A percentile compares a stretch with the other conserved stretches of the same genome.
Conservation (phyloP, 1,140 invertebrate genomes). For the Brachionus calyciflorus region DNA sequence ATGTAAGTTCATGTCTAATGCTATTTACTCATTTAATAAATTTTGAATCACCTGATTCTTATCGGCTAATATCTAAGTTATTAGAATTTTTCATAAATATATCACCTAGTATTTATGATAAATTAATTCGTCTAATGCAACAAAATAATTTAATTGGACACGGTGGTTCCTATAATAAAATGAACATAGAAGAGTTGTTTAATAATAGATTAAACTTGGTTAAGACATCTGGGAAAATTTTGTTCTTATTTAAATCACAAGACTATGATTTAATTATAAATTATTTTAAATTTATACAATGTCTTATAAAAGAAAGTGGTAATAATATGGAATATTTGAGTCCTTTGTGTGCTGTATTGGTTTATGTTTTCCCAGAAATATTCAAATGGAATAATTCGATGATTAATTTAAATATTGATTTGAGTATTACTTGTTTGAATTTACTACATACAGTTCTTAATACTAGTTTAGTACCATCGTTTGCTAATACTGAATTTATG, state of each 20-base stretch:
- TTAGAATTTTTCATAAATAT: conserved; percentile 8
- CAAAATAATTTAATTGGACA: conserved; percentile 14
- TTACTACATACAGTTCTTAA: conserved; percentile 13
- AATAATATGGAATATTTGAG: conserved; percentile 27
- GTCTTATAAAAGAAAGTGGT: conserved; percentile 27
- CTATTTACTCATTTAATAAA: conserved; percentile 27
- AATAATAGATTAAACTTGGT: conserved; percentile 10
- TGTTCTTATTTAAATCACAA: conserved; percentile 20
- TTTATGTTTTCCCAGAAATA: conserved; percentile 28
- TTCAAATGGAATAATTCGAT: conserved; percentile 15
- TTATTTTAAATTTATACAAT: conserved; percentile 21
- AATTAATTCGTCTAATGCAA: conserved; percentile 14
- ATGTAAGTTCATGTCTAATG: conserved; percentile 7
- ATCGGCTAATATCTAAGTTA: conserved; percentile 4
- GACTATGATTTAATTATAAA: conserved; percentile 17
- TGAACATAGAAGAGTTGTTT: conserved; percentile 31
- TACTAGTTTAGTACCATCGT: neutral
- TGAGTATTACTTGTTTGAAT: conserved; percentile 18
- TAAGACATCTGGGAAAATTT: neutral
- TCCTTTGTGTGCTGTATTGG: conserved; percentile 4
- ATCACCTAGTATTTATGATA: neutral
- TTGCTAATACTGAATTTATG: neutral
- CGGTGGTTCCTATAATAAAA: neutral
- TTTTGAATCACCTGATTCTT: conserved; percentile 2
- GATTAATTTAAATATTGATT: conserved; percentile 28